A percentile compares a stretch with the other conserved stretches of the same genome.
Evolutionary conservation across 2,888 invertebrate genomes (phyloP).

Genomic region (Andricus quercusramuli): DNA sequence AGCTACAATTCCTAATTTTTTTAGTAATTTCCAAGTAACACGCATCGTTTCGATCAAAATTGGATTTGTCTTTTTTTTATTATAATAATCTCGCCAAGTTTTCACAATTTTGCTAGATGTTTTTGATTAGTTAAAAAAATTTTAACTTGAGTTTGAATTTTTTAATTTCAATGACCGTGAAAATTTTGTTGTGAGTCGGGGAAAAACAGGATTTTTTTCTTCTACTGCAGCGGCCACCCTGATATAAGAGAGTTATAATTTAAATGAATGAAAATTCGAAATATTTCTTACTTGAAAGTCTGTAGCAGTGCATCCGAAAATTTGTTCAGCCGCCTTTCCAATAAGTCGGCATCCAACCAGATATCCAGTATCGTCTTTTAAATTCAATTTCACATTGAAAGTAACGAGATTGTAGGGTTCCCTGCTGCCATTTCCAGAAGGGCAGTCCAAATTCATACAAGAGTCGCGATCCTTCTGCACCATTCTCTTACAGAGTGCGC

Average conservation of each 20-base stretch:
- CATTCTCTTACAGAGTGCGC: conserved; percentile 71
- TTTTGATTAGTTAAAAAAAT: too few relatives aligned
- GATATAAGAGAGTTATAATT: not conserved
- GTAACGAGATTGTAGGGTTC: conserved; percentile 65
- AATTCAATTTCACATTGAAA: conserved; percentile 70
- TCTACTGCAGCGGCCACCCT: too few relatives aligned
- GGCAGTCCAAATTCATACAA: conserved; percentile 75
- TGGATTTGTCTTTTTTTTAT: too few relatives aligned
- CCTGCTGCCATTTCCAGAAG: conserved; percentile 72
- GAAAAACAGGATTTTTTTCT: too few relatives aligned
- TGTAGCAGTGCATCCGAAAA: conserved; percentile 64
- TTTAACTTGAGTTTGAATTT: too few relatives aligned
- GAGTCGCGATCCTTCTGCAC: conserved; percentile 67
- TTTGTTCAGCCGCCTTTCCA: conserved; percentile 69
- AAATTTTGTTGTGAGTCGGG: too few relatives aligned
- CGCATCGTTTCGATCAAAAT: too few relatives aligned
- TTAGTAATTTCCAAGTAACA: too few relatives aligned
- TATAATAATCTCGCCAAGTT: too few relatives aligned
- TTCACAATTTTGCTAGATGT: too few relatives aligned
- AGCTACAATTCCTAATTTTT: too few relatives aligned
- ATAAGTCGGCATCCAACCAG: conserved; percentile 73
- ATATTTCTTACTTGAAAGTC: conserved; percentile 65
- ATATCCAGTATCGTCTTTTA: conserved; percentile 75
- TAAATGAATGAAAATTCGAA: conserved; percentile 14
- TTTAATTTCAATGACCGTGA: too few relatives aligned